phyloP scores from a whole-genome alignment of 2,888 invertebrate species.

The Oconnorella tubifera region DNA sequence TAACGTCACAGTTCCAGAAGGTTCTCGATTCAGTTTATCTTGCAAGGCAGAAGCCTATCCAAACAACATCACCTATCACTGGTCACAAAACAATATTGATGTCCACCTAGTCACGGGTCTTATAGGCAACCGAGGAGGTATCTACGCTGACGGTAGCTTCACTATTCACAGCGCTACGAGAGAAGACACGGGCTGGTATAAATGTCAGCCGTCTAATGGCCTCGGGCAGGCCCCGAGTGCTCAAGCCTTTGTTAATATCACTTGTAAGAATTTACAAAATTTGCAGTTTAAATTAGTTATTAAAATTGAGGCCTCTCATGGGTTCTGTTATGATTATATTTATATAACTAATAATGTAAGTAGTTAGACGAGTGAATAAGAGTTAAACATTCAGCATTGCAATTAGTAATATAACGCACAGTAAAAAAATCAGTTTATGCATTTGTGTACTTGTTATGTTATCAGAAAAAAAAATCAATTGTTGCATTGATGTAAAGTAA shows the following conservation, averaged over 20 bases:
- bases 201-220: slow-evolving; percentile 93
- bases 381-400: too few species aligned
- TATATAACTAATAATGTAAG: too few species aligned
- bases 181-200: slow-evolving; percentile 90
- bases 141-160: slow-evolving; percentile 81
- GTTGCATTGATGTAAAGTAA: too few species aligned
- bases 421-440: too few species aligned
- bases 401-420: too few species aligned
- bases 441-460: too few species aligned
- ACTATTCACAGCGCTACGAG: slow-evolving; percentile 90
- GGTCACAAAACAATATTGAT: slow-evolving; percentile 27
- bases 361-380: too few species aligned
- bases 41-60: slow-evolving; percentile 91
- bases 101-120: slow-evolving; percentile 24
- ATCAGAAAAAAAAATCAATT: too few species aligned
- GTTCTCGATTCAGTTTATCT: slow-evolving; percentile 87
- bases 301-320: too few species aligned
- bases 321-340: too few species aligned
- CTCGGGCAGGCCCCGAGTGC: slow-evolving; percentile 93
- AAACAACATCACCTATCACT: slow-evolving; percentile 69
- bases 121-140: slow-evolving; percentile 90
- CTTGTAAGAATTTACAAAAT: slow-evolving; percentile 72
- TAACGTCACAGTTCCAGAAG: slow-evolving; percentile 90
- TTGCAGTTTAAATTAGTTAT: too few species aligned
- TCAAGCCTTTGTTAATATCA: slow-evolving; percentile 90